Base-by-base conservation (phyloP, 2,113 vertebrate genomes). In the Phodopus roborovskii region DNA sequence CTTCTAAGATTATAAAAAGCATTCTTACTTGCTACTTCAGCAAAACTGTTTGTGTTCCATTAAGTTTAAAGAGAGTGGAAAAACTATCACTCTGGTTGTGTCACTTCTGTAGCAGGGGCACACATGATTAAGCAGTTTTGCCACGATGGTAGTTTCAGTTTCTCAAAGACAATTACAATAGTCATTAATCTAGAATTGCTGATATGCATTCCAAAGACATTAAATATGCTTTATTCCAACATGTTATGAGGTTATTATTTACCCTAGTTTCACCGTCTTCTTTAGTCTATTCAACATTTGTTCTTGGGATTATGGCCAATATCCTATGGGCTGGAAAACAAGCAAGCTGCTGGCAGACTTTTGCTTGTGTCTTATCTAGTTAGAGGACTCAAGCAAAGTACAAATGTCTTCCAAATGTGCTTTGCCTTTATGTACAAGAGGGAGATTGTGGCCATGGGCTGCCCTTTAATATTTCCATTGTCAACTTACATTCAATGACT, bases 171-270 rank as follows among this genome's bases (percentile, higher is more conserved):
- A 97, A 86, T 20, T 96, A 73, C 68, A 95, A 26, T 64, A 78
- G 0, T 0, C 77, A 90, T 53, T 97, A 93, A 15, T n/a, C 64
- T 92, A 93, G 74, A 48, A 9, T 78, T 66, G 75, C 97, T 97
- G 93, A 90, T 85, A 86, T 56, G 36, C 39, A 71, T 78, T 94
- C 79, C 92, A 96, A 64, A 95, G 73, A 64, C 45, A 88, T 0
- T 0, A 94, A 97, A 94, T 94, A 93, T 95, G 64, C 90, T 95
- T 94, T 92, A 96, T 90, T 92, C 96, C 92, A 97, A 95, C 93
- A 85, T 88, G 94, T 97, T 86, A 91, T 36, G 97, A 90, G 36
- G 81, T 83, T n/a, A 89, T 42, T 96, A 84, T 97, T 97, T 97
- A 95, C 94, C 95, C 75, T 39, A 36, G 11, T 95, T 62, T 87